Conservation (phyloP, 1,140 invertebrate species). For the Drosophila virilis region DNA sequence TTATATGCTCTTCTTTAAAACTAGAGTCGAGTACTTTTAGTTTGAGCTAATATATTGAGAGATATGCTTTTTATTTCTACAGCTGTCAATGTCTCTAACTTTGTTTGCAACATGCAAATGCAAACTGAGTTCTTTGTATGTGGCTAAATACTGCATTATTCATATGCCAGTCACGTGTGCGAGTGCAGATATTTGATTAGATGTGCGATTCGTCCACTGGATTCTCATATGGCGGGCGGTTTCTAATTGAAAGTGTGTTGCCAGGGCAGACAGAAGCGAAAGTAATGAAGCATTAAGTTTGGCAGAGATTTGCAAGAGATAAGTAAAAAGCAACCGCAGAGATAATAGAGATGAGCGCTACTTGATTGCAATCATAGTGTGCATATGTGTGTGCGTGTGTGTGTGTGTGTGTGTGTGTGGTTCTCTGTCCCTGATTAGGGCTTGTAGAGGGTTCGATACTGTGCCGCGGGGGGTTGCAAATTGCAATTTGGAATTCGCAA, state of each 20-base stretch:
- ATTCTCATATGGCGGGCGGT: neutral
- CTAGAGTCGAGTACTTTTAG: too few relatives aligned
- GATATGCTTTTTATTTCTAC: neutral
- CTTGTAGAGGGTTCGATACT: conserved; percentile 6
- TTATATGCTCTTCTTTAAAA: too few relatives aligned
- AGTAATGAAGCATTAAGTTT: conserved; percentile 75
- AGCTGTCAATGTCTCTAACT: conserved; percentile 9
- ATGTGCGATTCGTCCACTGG: neutral
- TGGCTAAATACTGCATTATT: conserved; percentile 34
- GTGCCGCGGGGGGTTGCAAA: conserved; percentile 38
- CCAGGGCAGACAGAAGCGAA: conserved; percentile 45
- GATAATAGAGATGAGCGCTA: conserved; percentile 52
- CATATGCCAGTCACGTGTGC: conserved; percentile 32
- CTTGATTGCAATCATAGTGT: conserved; percentile 68
- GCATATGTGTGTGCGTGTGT: too few relatives aligned
- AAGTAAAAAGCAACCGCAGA: conserved; percentile 53
- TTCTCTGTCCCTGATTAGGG: conserved; percentile 53
- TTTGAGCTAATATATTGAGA: neutral
- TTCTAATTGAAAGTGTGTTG: conserved; percentile 36
- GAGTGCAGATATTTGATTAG: conserved; percentile 24
- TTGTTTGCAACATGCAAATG: conserved; percentile 8
- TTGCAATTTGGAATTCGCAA: conserved; percentile 38
- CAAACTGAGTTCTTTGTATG: conserved; percentile 5
- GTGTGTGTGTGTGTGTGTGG: conserved; percentile 24
- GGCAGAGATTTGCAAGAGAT: conserved; percentile 53